Conservation (phyloP, 2,113 vertebrate genomes). For the Bubo scandiacus region DNA sequence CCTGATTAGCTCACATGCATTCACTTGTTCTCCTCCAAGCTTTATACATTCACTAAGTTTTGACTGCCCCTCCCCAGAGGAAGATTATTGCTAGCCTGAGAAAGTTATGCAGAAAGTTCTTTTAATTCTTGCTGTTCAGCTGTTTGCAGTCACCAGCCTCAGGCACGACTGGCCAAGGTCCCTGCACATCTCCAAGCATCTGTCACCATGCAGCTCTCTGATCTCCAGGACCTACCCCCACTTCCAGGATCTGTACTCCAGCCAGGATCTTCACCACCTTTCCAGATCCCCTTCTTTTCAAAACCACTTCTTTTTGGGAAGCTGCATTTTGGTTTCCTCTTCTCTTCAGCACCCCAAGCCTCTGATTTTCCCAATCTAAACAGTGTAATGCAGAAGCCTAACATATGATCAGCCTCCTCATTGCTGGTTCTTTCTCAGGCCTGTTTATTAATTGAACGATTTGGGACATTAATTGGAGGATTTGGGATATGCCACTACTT, state of each 20-base stretch:
- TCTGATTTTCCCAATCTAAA: not conserved
- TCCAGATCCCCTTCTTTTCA: not conserved
- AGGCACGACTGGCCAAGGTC: rapidly evolving
- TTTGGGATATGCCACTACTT: not conserved
- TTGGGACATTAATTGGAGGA: not conserved
- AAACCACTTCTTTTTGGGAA: not conserved
- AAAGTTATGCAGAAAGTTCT: not conserved
- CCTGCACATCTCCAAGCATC: not conserved
- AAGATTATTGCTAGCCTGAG: not conserved
- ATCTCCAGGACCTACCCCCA: not conserved
- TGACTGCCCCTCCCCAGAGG: not conserved
- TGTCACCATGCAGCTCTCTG: not conserved
- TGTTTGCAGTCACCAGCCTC: not conserved
- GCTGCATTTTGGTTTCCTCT: not conserved
- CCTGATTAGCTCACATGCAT: not conserved
- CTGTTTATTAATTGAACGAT: not conserved
- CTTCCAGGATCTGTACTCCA: not conserved
- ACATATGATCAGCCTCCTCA: not conserved
- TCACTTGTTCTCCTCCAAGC: not conserved
- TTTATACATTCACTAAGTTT: not conserved
- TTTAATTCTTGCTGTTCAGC: not conserved
- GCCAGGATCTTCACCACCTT: not conserved
- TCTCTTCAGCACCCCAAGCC: not conserved
- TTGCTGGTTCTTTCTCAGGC: not conserved
- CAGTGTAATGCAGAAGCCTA: not conserved